Base-by-base conservation (phyloP, 2,888 invertebrate species). In the Thera britannica region DNA sequence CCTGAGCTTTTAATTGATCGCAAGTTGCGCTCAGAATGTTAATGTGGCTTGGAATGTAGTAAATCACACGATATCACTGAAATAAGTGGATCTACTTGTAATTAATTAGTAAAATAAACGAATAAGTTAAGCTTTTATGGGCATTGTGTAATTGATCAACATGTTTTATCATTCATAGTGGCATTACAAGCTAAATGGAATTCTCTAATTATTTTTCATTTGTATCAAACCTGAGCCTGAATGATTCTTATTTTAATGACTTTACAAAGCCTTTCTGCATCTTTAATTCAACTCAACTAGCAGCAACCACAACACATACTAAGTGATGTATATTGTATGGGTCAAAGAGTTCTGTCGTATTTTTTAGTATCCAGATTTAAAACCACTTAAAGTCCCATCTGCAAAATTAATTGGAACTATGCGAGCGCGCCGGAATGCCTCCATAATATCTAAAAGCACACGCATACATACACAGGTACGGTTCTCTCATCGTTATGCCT, bases 401-500 rank as follows among this genome's bases (percentile, higher is more conserved):
- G 87, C 87, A 78, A 87, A 87, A 86, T 85, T 86, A 83, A 88
- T 87, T 83, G 79, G 79, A 83, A 81, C 82, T 81, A 81, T 81
- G 80, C 82, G 79, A 77, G 78, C 79, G 78, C 81, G 79, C 75
- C 81, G 82, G 86, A 86, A 85, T 87, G 82, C 86, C 80, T 86
- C 83, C 82, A 83, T 86, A 86, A 86, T 83, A 86, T 89, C 86
- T 89, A 89, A 87, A 84, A 90, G 86, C 86, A 84, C 86, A 86
- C 86, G 85, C 88, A 89, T 88, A 88, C 87, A 88, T 85, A 89
- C 84, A 88, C 85, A 90, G 84, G 86, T 84, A 82, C 79, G 89
- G 84, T 88, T 88, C 88, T 88, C 89, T 89, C 88, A 86, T 90
- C 91, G 90, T 91, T 91, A 90, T 90, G 84, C 86, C 84, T 80